Evolutionary conservation across 2,888 invertebrate genomes (phyloP), one percentile per base, ranked within the genome.

Genomic region (Idaea straminata): DNA sequence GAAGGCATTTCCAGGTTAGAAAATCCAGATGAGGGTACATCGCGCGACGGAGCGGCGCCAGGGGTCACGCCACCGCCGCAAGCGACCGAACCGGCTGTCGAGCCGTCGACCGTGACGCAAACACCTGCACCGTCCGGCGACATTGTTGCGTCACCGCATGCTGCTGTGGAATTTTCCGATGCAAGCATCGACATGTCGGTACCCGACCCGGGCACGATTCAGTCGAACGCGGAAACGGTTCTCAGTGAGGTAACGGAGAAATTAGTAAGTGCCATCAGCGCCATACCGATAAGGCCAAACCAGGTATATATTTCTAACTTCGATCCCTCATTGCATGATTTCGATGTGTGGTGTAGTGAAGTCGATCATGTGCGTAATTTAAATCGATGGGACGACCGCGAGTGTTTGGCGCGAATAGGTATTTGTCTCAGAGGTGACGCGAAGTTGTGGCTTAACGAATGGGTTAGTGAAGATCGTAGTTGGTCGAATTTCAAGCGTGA

Each of bases 401-500:
- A 73, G 57, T 73, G 72, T 38, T 58, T 74, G 6, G 66, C 69
- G 10, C 72, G 72, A 7, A 62, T 72, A 4, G 72, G 61, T 0
- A 57, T 36, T 62, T 72, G 72, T 38, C 35, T 73, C 3, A 68
- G 69, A 34, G 72, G 73, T 5, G 72, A 72, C n/a, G 73, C 71
- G 15, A 63, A 62, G 15, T 35, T 64, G 0, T 75, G 75, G 73
- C 61, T 74, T 1, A 64, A 62, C 57, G 70, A 74, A 6, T 73
- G 71, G 74, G 69, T 70, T 0, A 67, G 69, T 0, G 66, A 62
- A 62, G 77, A 75, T 36, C 67, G 73, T 0, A 61, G 66, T 0
- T 76, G 74, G 76, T 65, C 64, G 13, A 77, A 69, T 63, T 75
- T 77, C 66, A 74, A 72, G 61, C 16, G 3, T 0, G 74, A 76